Evolutionary conservation across 1,140 invertebrate genomes (phyloP).

Genomic region (Panagrolaimus sp.): DNA sequence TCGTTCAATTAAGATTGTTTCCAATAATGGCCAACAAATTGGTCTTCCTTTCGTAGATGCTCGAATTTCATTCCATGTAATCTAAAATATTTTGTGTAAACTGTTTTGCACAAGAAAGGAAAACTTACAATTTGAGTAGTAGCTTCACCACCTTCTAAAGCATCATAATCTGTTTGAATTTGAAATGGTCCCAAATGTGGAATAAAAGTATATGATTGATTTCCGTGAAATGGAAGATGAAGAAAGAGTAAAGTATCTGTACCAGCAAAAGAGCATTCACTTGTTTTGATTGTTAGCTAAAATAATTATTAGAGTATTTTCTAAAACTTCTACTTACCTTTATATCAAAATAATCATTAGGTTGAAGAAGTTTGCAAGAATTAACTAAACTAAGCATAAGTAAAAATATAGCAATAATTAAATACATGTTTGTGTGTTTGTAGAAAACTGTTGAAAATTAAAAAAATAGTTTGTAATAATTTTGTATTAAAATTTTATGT

Average conservation of each 20-base stretch:
- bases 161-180: not conserved
- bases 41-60: not conserved
- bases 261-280: not conserved
- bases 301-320: not conserved
- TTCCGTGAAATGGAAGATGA: not conserved
- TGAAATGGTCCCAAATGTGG: not conserved
- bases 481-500: too few species aligned
- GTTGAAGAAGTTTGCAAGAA: not conserved
- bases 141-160: not conserved
- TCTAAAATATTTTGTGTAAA: not conserved
- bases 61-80: not conserved
- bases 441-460: too few species aligned
- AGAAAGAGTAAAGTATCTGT: not conserved
- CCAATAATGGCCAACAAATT: not conserved
- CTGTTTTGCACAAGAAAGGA: too few species aligned
- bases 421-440: too few species aligned
- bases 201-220: not conserved
- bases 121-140: not conserved
- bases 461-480: too few species aligned
- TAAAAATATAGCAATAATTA: not conserved
- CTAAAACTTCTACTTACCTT: not conserved
- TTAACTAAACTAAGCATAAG: not conserved
- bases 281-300: conserved; percentile 2
- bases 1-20: conserved; percentile 1
- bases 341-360: not conserved